These are phyloP conservation scores for Cettia cetti DNA, from an alignment of 2,113 vertebrate genomes.

Conservation along the genomic window DNA sequence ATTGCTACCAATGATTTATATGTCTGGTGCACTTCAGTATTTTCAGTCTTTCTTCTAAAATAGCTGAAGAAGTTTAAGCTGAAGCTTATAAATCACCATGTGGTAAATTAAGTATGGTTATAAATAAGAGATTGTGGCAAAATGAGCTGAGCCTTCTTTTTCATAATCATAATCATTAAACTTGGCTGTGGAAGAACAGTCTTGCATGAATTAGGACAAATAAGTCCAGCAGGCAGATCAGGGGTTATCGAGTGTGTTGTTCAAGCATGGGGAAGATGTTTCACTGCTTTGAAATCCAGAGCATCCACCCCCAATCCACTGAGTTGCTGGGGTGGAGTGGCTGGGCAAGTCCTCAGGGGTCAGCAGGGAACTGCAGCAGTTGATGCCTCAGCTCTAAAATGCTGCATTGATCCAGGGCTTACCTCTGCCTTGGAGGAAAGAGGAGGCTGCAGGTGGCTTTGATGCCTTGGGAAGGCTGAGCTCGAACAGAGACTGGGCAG, in stretches of 20 bases:
- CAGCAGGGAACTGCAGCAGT: background rate
- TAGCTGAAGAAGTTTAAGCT: conserved; percentile 16
- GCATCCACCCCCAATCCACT: background rate
- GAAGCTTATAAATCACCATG: conserved; percentile 38
- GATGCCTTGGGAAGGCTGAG: background rate
- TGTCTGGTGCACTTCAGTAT: background rate
- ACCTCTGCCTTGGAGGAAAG: background rate
- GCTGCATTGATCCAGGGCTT: background rate
- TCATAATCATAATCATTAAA: background rate
- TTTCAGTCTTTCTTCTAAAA: conserved; percentile 25
- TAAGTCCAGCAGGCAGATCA: background rate
- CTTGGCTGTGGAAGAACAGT: background rate
- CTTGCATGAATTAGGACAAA: background rate
- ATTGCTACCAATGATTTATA: conserved; percentile 8
- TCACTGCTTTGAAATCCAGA: background rate
- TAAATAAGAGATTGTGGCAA: conserved; percentile 1
- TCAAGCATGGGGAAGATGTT: background rate
- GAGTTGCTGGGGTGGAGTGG: rapidly evolving
- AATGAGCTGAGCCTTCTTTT: conserved; percentile 4
- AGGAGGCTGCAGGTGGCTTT: background rate
- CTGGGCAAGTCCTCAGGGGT: background rate
- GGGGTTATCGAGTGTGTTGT: background rate
- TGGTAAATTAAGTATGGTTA: conserved; percentile 10
- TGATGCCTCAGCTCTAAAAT: background rate
- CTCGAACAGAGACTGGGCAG: background rate